These are phyloP conservation scores for Synergus japonicus DNA, from an alignment of 2,888 invertebrate species.

Conservation along the genomic window DNA sequence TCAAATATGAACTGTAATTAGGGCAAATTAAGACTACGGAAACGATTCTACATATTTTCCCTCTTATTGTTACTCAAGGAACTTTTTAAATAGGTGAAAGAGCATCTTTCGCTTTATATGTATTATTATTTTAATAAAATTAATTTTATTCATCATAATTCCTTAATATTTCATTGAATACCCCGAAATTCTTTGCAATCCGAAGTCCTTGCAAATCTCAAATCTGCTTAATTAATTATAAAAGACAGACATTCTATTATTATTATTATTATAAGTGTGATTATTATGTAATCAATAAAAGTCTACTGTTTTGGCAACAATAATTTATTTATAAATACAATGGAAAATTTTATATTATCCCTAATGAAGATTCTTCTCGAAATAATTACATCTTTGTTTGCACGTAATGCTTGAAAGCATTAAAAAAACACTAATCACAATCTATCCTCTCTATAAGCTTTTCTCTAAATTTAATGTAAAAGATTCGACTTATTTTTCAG, in stretches of 20 bases:
- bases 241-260: no score
- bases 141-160: neutral
- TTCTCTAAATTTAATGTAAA: neutral
- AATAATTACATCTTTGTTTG: neutral
- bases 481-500: neutral
- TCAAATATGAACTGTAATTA: slow-evolving; percentile 23
- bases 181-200: no score
- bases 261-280: no score
- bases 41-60: neutral
- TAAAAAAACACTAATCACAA: neutral
- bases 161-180: no score
- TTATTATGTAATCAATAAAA: no score
- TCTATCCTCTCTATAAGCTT: neutral
- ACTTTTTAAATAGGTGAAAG: neutral
- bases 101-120: neutral
- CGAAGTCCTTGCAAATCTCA: no score
- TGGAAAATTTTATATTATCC: neutral
- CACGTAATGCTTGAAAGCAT: no score
- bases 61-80: neutral
- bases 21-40: slow-evolving; percentile 37
- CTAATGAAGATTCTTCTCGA: neutral
- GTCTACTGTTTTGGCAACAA: neutral
- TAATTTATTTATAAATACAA: neutral
- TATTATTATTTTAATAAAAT: neutral
- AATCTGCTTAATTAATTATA: no score